phyloP scores from a whole-genome alignment of 1,140 invertebrate species.

The Theocolax elegans region DNA sequence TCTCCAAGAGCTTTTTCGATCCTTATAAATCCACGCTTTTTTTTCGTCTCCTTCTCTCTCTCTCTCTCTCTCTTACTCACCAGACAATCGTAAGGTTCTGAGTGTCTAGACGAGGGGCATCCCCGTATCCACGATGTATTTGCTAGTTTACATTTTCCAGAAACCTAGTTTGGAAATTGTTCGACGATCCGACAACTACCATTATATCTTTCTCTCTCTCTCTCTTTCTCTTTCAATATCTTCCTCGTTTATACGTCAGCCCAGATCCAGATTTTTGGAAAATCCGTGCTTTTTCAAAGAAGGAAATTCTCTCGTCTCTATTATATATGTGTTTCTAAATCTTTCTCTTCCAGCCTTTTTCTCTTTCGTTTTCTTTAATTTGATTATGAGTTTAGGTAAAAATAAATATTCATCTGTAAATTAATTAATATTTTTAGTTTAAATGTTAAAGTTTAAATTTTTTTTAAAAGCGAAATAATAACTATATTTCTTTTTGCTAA shows the following conservation, averaged over 20 bases:
- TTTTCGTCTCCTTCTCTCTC: not conserved
- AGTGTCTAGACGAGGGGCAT: conserved; percentile 61
- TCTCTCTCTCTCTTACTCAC: conserved; percentile 49
- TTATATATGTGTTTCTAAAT: too few relatives aligned
- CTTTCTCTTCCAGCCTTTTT: too few relatives aligned
- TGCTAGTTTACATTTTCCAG: conserved; percentile 51
- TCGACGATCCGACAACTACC: conserved; percentile 10
- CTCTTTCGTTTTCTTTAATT: too few relatives aligned
- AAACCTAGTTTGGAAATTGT: conserved; percentile 40
- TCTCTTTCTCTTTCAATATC: too few relatives aligned
- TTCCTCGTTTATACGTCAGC: conserved; percentile 16
- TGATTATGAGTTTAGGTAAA: too few relatives aligned
- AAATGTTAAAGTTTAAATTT: too few relatives aligned
- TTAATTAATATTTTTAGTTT: too few relatives aligned
- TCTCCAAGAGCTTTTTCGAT: conserved; percentile 23
- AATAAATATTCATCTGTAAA: too few relatives aligned
- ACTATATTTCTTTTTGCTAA: too few relatives aligned
- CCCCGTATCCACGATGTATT: conserved; percentile 30
- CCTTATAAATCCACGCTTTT: conserved; percentile 29
- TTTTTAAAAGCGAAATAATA: too few relatives aligned
- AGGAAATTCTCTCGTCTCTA: not conserved
- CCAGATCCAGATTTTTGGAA: conserved; percentile 26
- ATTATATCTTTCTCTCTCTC: too few relatives aligned
- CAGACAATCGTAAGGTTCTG: conserved; percentile 55
- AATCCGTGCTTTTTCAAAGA: conserved; percentile 12